Conservation (phyloP, 2,113 vertebrate species). For the Gracilinanus agilis region DNA sequence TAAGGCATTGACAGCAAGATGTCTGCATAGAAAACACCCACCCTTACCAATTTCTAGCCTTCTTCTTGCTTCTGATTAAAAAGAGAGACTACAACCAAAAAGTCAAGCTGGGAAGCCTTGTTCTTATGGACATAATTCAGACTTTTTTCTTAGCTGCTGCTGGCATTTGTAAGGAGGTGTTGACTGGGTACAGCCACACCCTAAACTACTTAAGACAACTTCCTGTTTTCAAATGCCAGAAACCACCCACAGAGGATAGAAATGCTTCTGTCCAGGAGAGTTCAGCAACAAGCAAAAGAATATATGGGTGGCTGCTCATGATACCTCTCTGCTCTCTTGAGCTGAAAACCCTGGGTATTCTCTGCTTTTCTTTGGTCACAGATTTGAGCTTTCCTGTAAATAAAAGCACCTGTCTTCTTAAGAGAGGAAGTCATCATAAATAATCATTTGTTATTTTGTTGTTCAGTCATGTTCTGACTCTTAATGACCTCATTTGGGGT, state of each 20-base stretch:
- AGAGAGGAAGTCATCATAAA: background rate
- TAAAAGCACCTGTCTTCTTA: background rate
- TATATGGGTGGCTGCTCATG: constrained; percentile 56
- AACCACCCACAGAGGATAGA: constrained; percentile 77
- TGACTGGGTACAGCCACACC: constrained; percentile 75
- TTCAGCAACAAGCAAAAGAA: background rate
- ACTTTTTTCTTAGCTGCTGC: constrained; percentile 21
- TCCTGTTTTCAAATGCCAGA: constrained; percentile 80
- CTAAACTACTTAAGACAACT: constrained; percentile 74
- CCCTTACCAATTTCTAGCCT: background rate
- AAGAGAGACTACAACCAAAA: background rate
- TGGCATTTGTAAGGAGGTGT: constrained; percentile 42
- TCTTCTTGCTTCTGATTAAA: constrained; percentile 1
- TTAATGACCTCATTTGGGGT: background rate
- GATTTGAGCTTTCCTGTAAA: constrained; percentile 47
- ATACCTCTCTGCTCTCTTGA: constrained; percentile 52
- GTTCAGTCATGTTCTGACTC: background rate
- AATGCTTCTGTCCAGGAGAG: constrained; percentile 69
- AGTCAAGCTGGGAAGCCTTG: constrained; percentile 25
- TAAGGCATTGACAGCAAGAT: background rate
- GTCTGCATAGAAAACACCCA: background rate
- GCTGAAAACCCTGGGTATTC: constrained; percentile 55
- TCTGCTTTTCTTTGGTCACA: background rate
- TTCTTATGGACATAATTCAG: constrained; percentile 48
- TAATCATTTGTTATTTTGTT: background rate